Evolutionary conservation across 2,797 vertebrate species (phyloP).

Genomic region (Eupleurogrammus muticus): DNA sequence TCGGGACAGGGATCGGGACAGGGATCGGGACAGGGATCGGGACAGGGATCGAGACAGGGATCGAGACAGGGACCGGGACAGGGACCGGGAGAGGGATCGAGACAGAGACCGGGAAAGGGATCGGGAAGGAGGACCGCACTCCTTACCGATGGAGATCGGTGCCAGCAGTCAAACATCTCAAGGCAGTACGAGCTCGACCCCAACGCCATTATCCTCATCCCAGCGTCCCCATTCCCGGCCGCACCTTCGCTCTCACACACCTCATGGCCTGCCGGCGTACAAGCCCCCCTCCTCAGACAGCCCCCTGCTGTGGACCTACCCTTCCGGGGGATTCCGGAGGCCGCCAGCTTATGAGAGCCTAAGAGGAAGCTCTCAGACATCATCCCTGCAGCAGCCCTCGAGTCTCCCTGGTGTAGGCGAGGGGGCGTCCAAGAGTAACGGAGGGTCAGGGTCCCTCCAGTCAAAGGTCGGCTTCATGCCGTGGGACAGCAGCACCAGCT

Average conservation of each 20-base stretch:
- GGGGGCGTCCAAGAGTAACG: conserved; percentile 75
- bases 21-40: conserved; percentile 4
- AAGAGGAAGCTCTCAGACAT: conserved; percentile 77
- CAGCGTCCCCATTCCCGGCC: conserved; percentile 81
- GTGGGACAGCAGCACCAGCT: conserved; percentile 87
- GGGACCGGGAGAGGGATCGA: conserved; percentile 11
- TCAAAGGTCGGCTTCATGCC: conserved; percentile 83
- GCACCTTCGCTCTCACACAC: conserved; percentile 83
- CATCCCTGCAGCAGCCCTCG: conserved; percentile 78
- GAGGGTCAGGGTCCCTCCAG: conserved; percentile 75
- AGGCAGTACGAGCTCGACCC: conserved; percentile 82
- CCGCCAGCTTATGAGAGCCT: conserved; percentile 93
- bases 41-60: too few relatives aligned
- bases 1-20: conserved; percentile 9
- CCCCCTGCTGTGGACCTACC: conserved; percentile 92
- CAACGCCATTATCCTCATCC: conserved; percentile 79
- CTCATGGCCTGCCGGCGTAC: conserved; percentile 85
- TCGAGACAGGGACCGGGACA: too few relatives aligned
- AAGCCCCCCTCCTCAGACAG: conserved; percentile 86
- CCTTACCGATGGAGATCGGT: conserved; percentile 71
- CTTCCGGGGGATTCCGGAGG: conserved; percentile 87
- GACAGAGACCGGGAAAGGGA: conserved; percentile 14
- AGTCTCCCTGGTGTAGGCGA: conserved; percentile 72
- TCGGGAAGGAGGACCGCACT: conserved; percentile 64
- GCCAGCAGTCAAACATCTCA: conserved; percentile 67